Evolutionary conservation across 2,113 vertebrate genomes (phyloP), one percentile per base, ranked within the genome.

Genomic region (Engraulis encrasicolus): DNA sequence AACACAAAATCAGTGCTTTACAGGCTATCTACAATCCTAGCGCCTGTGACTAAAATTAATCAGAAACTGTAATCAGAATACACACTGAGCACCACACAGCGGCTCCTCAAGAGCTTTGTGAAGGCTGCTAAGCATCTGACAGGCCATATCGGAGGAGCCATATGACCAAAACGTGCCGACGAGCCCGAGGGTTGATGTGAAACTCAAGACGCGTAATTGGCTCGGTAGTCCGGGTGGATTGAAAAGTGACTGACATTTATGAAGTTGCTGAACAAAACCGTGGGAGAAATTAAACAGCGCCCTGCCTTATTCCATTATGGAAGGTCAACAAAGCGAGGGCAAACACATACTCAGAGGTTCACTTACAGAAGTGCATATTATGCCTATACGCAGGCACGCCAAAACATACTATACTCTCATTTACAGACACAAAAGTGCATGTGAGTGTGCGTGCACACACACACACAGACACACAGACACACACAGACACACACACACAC

Each of bases 171-270:
- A 71, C 27, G 27, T 71, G 61, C 61, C 34, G 61, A 71, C 9
- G 11, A 9, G 9, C 34, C 27, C 34, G 61, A n/a, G n/a, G n/a
- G n/a, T n/a, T n/a, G 61, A 12, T 71, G 11, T 15, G 27, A 34
- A 74, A 11, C 66, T 12, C 2, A 74, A 5, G 31, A 34, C 31
- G 11, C 31, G 66, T 34, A 36, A 74, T 74, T 74, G 31, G 27
- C 31, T 74, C 66, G 31, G 12, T 74, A 14, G 15, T 12, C 31
- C 66, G 0, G 15, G 66, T 34, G 27, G 23, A 34, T 74, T 74
- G 27, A 74, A 74, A 74, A 36, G 66, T 15, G 27, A 74, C 27
- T 74, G 66, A 74, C 66, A 74, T 74, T 74, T 74, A 27, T 34
- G 40, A 34, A 74, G 66, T 74, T 34, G 66, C 66, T 74, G 34